Evolutionary conservation across 2,113 vertebrate genomes (phyloP).

Genomic region (Mesembrinibis cayennensis): DNA sequence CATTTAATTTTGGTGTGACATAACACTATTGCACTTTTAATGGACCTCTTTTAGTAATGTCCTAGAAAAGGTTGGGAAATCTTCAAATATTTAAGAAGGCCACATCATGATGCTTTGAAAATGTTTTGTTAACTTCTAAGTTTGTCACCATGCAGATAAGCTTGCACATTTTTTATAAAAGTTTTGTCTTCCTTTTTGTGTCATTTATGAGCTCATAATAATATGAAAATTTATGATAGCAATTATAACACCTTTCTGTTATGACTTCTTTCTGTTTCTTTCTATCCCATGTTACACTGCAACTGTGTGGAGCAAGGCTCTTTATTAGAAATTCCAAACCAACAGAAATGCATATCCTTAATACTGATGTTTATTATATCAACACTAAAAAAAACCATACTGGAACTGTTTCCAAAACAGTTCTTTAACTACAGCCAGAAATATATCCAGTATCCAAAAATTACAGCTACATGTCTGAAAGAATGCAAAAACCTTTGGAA

Average conservation of each 20-base stretch:
- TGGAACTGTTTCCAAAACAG: not conserved
- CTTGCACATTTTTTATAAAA: not conserved
- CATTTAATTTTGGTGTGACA: not conserved
- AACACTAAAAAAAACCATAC: not conserved
- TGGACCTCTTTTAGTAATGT: not conserved
- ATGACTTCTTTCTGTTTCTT: not conserved
- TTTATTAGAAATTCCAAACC: not conserved
- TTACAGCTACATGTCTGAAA: not conserved
- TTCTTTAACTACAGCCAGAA: not conserved
- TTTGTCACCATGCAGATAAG: not conserved
- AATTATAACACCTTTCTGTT: not conserved
- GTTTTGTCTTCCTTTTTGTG: not conserved
- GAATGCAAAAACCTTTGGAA: conserved; percentile 12
- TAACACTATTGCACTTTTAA: not conserved
- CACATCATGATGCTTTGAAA: not conserved
- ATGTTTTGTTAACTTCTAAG: not conserved
- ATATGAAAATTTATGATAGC: not conserved
- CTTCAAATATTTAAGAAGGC: not conserved
- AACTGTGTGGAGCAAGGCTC: not conserved
- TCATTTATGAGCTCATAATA: not conserved
- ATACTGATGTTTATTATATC: not conserved
- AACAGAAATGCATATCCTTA: not conserved
- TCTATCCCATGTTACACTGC: not conserved
- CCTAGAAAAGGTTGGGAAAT: not conserved
- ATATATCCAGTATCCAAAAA: not conserved